Conservation (phyloP, 2,797 vertebrate genomes). For the Gallirallus australis region DNA sequence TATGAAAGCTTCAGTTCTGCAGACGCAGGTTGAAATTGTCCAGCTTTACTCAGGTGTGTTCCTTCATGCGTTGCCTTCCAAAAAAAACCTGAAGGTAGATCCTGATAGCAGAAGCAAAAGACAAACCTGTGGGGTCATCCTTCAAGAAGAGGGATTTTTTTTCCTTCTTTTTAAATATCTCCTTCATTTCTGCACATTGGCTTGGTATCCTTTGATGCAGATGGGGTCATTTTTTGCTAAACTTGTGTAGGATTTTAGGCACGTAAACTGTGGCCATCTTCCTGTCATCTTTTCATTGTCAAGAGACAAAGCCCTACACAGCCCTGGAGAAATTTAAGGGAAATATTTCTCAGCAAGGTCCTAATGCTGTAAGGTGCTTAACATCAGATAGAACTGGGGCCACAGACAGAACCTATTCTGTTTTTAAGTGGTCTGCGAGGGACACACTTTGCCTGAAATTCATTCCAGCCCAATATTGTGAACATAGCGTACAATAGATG, state of each 20-base stretch:
- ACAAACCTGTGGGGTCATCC: background rate
- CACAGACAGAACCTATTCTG: slow-evolving; percentile 60
- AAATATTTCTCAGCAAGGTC: slow-evolving; percentile 20
- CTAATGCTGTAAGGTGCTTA: slow-evolving; percentile 65
- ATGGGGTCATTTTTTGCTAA: background rate
- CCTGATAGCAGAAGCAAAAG: background rate
- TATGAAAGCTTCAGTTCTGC: background rate
- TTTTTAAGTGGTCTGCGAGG: slow-evolving; percentile 42
- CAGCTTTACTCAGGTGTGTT: background rate
- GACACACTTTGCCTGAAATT: slow-evolving; percentile 51
- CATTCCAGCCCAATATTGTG: slow-evolving; percentile 62
- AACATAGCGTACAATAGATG: slow-evolving; percentile 67
- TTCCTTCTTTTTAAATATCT: background rate
- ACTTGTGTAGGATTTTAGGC: slow-evolving; percentile 4
- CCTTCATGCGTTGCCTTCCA: background rate
- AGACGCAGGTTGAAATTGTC: background rate
- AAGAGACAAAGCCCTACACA: slow-evolving; percentile 8
- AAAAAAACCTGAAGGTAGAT: background rate
- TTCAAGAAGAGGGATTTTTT: background rate
- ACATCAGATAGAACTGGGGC: slow-evolving; percentile 46
- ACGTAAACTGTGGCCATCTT: slow-evolving; percentile 13
- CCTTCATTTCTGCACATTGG: background rate
- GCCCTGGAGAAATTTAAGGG: slow-evolving; percentile 19
- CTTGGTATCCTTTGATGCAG: background rate
- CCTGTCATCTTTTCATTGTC: slow-evolving; percentile 60